phyloP scores from a whole-genome alignment of 2,888 invertebrate genomes.

The Epinotia demarniana region DNA sequence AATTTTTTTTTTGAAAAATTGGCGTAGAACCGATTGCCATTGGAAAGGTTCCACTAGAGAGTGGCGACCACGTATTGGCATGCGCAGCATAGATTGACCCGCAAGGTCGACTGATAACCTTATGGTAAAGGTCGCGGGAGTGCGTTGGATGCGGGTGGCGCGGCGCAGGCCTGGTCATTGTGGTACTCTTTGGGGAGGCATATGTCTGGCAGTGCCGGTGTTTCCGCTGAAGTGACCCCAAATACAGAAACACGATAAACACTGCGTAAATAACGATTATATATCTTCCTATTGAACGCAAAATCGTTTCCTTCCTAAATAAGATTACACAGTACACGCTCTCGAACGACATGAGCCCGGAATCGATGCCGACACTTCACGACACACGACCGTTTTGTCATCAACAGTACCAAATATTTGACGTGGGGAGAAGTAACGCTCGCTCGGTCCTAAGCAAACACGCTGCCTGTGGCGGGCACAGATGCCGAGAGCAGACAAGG shows the following conservation, averaged over 20 bases:
- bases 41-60: no score
- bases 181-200: no score
- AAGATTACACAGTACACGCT: slow-evolving; percentile 33
- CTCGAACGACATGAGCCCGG: slow-evolving; percentile 24
- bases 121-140: no score
- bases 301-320: slow-evolving; percentile 29
- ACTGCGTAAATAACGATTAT: neutral
- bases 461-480: slow-evolving; percentile 29
- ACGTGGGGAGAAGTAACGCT: slow-evolving; percentile 56
- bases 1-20: no score
- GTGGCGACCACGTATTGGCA: no score
- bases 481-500: slow-evolving; percentile 2
- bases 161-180: no score
- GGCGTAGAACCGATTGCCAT: no score
- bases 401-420: slow-evolving; percentile 78
- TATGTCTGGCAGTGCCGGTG: no score
- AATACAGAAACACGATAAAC: neutral
- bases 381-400: slow-evolving; percentile 62
- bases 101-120: no score
- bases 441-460: slow-evolving; percentile 64
- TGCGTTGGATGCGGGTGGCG: no score
- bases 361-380: slow-evolving; percentile 54
- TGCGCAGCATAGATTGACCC: no score
- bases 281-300: slow-evolving; percentile 18
- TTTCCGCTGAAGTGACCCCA: no score